Evolutionary conservation across 2,888 invertebrate species (phyloP), one percentile per base, ranked within the genome.

Genomic region (Rhyacophila evoluta): DNA sequence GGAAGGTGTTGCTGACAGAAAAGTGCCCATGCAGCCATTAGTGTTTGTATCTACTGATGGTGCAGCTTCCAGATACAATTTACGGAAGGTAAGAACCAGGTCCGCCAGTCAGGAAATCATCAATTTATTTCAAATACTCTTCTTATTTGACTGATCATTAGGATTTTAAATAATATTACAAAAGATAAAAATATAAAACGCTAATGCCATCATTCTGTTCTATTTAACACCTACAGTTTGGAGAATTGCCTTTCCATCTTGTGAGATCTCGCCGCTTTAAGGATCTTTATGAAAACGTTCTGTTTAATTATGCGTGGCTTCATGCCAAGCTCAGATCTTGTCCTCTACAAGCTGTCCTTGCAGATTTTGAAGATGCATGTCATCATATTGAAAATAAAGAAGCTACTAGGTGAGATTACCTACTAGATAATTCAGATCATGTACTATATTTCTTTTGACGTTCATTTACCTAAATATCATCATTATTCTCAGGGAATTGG

Each of bases 271-370:
- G 96, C 81, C 92, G 98, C 37, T 96, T 96, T 85, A 94, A 95
- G 74, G 98, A 98, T 86, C 89, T 99, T 12, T 97, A 97, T 85
- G 94, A 94, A 55, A 93, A 97, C 85, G 98, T 98, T 0, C 90
- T 99, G 0, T 99, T 99, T 88, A 98, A 98, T 87, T 99, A 98
- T 86, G 95, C 97, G 84, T 99, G 98, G 97, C 90, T 99, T 0
- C 98, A 98, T 85, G 98, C 98, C 0, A 99, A 99, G 86, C 90
- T 98, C 0, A 95, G 95, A 83, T 97, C 97, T 84, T 98, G 98
- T 86, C 98, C 99, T 0, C 90, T 99, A 11, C 98, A 98, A 87
- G 95, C 97, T 0, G 95, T 98, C 0, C 89, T 99, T 5, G 95
- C 97, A 3, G 99, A 99, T 87, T 98, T 98, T 84, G 98, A 99